Evolutionary conservation across 2,888 invertebrate genomes (phyloP), one percentile per base, ranked within the genome.

Genomic region (Thyatira batis): DNA sequence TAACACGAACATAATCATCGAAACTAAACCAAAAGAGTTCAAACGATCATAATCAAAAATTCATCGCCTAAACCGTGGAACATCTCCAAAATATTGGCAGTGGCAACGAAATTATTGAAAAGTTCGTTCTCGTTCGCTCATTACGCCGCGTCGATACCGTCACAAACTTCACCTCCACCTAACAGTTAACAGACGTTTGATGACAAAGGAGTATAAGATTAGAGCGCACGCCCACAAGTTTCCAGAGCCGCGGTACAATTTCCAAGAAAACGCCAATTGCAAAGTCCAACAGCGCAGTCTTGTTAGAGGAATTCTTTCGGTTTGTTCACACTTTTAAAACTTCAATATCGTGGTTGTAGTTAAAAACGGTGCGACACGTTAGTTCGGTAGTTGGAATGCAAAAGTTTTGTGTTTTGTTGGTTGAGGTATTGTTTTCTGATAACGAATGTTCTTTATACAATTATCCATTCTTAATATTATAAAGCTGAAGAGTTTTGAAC

Each of bases 221-320:
- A 57, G 55, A 60, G 57, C n/a, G 17, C 48, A 48, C 48, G 48
- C 54, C 54, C 48, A 56, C 50, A 59, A 55, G 53, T 59, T 60
- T 61, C 60, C 33, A 50, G 48, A 51, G 52, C 45, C 60, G 59
- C 58, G 55, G 58, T 63, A 54, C 60, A 57, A 55, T 58, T 69
- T 65, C 60, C 61, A 61, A 52, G 52, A 53, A 67, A 69, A 67
- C 63, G 69, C 58, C 68, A 67, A 71, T 65, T 65, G 61, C 55
- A 50, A 63, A 62, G 58, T 65, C 55, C 20, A 52, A 39, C 58
- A 43, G 45, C 20, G 45, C 60, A 25, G 60, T 60, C 69, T 69
- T 63, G 68, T 71, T 71, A 69, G 65, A 46, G 53, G 39, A 61
- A 66, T 61, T 65, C 60, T 58, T 57, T 58, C 58, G 64, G 60